Conservation (phyloP, 2,113 vertebrate genomes). For the Trematocara zebra region DNA sequence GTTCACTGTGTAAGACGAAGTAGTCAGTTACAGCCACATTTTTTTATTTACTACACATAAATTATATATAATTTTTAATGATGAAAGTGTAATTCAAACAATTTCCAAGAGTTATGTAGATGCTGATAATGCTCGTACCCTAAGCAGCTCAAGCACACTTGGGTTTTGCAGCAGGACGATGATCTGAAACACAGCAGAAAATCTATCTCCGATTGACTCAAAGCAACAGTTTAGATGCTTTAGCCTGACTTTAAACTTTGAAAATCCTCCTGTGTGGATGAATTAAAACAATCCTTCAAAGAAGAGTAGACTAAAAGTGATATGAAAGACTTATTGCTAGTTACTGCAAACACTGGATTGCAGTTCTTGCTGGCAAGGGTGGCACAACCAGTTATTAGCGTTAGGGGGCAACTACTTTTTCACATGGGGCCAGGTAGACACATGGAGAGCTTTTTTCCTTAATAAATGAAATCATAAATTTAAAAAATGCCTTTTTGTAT, state of each 20-base stretch:
- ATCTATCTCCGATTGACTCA: accelerated
- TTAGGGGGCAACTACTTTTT: neutral
- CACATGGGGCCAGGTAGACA: neutral
- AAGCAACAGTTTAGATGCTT: neutral
- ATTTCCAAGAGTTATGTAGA: neutral
- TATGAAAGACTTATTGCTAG: accelerated
- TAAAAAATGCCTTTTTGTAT: neutral
- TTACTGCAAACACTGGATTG: neutral
- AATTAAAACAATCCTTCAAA: neutral
- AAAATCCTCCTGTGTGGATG: neutral
- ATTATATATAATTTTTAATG: neutral
- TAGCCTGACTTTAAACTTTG: neutral
- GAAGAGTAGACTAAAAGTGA: neutral
- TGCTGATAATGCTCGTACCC: neutral
- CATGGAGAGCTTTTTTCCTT: neutral
- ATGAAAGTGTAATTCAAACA: neutral
- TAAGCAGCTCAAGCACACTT: neutral
- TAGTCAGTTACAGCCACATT: neutral
- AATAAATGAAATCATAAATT: neutral
- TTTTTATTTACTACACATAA: neutral
- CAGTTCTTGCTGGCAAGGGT: neutral
- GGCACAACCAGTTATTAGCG: neutral
- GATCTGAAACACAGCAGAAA: neutral
- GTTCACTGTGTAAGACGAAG: neutral
- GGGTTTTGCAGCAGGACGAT: neutral